Evolutionary conservation across 37 sponge, comb jelly and placozoan species (phyloP).

Genomic region (Agelas oroides): DNA sequence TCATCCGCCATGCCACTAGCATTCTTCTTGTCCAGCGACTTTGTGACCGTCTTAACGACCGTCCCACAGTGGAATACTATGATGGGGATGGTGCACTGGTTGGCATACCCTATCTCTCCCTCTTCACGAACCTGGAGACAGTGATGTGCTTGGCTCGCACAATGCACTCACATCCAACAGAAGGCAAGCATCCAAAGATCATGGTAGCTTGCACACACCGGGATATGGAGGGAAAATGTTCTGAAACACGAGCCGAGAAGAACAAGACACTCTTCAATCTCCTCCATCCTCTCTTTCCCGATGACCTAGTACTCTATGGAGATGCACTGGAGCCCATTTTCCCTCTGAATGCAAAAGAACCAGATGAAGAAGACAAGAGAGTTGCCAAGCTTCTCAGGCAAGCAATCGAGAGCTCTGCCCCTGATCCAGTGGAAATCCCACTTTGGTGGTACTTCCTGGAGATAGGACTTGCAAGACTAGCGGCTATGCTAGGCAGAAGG

Average conservation of each 20-base stretch:
- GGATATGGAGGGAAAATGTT: background rate
- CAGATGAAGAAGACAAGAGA: background rate
- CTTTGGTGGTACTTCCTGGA: background rate
- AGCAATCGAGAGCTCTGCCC: background rate
- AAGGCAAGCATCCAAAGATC: background rate
- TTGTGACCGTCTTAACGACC: background rate
- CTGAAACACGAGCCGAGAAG: background rate
- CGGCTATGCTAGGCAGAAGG: background rate
- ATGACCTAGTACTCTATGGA: background rate
- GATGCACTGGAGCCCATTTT: background rate
- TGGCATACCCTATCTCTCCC: too few relatives aligned
- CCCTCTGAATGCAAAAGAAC: background rate
- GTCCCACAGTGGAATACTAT: background rate
- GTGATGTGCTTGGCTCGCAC: background rate
- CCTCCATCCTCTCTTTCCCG: background rate
- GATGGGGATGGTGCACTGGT: too few relatives aligned
- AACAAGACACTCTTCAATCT: background rate
- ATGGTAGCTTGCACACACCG: background rate
- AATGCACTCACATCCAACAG: background rate
- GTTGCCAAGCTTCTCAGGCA: background rate
- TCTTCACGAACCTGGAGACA: background rate
- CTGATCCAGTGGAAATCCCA: background rate
- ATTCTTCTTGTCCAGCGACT: conserved; percentile 2
- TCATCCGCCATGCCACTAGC: background rate
- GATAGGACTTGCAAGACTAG: background rate